Conservation (phyloP, 2,797 vertebrate genomes). For the Arvicola amphibius region DNA sequence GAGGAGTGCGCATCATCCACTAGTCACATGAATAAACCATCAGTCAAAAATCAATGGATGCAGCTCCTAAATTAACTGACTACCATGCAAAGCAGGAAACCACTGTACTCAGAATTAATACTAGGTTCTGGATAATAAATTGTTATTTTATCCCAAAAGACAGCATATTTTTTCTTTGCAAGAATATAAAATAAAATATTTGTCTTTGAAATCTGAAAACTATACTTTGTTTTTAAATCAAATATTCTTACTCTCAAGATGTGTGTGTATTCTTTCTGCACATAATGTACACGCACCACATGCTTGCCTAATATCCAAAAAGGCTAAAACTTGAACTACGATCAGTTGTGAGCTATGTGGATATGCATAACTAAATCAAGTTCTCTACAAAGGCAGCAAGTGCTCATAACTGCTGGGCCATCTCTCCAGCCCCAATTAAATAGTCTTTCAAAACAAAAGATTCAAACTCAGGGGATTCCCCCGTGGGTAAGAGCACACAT, state of each 20-base stretch:
- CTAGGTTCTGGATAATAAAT: not conserved
- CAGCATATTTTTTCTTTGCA: not conserved
- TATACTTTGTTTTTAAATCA: not conserved
- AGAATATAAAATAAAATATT: not conserved
- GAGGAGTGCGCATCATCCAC: not conserved
- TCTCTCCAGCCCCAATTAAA: not conserved
- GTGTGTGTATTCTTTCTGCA: not conserved
- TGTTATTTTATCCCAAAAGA: not conserved
- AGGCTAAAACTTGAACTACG: not conserved
- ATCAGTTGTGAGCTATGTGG: not conserved
- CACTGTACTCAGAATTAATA: not conserved
- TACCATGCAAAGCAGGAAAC: not conserved
- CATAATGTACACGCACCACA: not conserved
- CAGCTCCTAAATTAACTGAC: not conserved
- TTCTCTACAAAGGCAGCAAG: not conserved
- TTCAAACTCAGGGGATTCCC: not conserved
- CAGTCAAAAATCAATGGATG: not conserved
- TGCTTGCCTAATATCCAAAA: not conserved
- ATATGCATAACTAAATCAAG: too few relatives aligned
- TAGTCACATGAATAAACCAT: not conserved
- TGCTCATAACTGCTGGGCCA: not conserved
- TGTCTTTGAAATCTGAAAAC: not conserved
- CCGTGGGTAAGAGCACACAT: not conserved
- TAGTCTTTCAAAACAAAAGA: conserved; percentile 26
- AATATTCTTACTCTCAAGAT: not conserved